These are phyloP conservation scores for Bucco capensis DNA, from an alignment of 2,113 vertebrate genomes.

Conservation along the genomic window DNA sequence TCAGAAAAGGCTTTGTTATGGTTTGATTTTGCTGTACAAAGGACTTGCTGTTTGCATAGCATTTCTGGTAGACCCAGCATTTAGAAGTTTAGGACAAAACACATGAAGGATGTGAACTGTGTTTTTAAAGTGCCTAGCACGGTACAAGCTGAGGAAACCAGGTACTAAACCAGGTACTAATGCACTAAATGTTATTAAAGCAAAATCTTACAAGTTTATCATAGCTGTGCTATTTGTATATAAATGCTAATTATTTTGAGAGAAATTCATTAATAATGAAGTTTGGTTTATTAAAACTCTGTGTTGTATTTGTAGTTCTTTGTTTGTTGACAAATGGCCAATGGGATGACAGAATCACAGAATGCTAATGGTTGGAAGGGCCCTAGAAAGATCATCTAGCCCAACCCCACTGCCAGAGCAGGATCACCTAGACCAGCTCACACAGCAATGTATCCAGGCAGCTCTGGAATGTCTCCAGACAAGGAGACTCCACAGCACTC, in stretches of 20 bases:
- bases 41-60: neutral
- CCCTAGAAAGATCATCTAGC: too few species aligned
- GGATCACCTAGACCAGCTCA: too few species aligned
- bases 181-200: neutral
- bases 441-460: too few species aligned
- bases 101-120: neutral
- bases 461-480: too few species aligned
- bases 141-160: neutral
- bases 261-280: constrained; percentile 9
- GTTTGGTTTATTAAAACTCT: neutral
- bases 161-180: neutral
- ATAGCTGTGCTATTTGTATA: neutral
- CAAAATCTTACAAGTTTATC: neutral
- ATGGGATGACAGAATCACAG: neutral
- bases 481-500: too few species aligned
- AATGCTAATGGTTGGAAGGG: too few species aligned
- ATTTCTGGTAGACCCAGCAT: neutral
- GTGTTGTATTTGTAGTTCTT: neutral
- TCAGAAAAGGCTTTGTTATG: neutral
- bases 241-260: constrained; percentile 24
- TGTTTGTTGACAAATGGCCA: neutral
- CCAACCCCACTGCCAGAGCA: too few species aligned
- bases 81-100: neutral
- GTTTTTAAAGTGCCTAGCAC: neutral
- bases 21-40: neutral